These are phyloP conservation scores for Podilymbus podiceps DNA, from an alignment of 2,113 vertebrate genomes.

Conservation along the genomic window DNA sequence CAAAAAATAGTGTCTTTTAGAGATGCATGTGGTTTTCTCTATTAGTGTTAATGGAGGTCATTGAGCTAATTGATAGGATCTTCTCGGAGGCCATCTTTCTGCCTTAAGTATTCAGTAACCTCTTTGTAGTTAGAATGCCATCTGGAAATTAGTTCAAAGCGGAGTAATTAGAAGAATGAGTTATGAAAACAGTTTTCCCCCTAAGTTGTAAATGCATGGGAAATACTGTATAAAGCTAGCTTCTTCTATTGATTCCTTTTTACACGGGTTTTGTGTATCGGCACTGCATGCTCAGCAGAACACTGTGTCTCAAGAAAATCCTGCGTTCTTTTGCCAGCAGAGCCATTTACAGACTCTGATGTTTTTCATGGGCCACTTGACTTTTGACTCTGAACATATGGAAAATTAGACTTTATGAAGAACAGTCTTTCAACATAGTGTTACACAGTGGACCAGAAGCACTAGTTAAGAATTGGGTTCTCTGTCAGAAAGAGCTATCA, in stretches of 20 bases:
- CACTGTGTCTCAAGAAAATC: not conserved
- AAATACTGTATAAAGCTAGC: not conserved
- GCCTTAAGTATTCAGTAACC: constrained; percentile 17
- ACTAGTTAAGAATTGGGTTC: not conserved
- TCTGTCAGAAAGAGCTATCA: not conserved
- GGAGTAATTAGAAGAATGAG: constrained; percentile 42
- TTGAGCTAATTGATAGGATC: constrained; percentile 1
- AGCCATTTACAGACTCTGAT: constrained; percentile 33
- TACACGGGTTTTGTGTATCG: not conserved
- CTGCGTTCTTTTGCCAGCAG: constrained; percentile 4
- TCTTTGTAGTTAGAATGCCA: constrained; percentile 21
- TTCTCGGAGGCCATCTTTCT: constrained; percentile 3
- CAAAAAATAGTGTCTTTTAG: not conserved
- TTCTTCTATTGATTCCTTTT: constrained; percentile 38
- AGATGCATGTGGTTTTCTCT: not conserved
- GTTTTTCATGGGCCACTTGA: not conserved
- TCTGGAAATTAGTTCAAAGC: constrained; percentile 45
- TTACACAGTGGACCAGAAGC: not conserved
- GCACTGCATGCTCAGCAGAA: constrained; percentile 48
- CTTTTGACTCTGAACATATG: not conserved
- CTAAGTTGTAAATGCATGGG: not conserved
- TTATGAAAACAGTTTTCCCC: constrained; percentile 35
- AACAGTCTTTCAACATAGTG: not conserved
- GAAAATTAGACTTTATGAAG: not conserved
- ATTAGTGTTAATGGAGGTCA: constrained; percentile 27